Evolutionary conservation across 2,797 vertebrate species (phyloP), one percentile per base, ranked within the genome.

Genomic region (Acipenser transmontanus): DNA sequence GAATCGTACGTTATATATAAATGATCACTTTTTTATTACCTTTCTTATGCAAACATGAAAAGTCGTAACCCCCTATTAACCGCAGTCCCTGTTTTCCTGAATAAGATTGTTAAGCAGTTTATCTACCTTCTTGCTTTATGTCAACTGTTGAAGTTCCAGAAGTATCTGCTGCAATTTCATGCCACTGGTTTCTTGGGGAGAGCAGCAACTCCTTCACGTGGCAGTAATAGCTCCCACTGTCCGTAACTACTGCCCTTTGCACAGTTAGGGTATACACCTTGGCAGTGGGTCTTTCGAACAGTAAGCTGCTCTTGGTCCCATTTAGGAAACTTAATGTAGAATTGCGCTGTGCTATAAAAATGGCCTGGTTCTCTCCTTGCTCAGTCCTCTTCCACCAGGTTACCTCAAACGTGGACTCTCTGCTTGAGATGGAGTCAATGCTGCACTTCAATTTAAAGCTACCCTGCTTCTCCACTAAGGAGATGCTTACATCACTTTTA

Each of bases 161-260:
- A 2, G 7, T 73, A 66, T 69, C 68, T 67, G 74, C 76, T 56
- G 81, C 87, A 0, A 89, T 68, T 61, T 73, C 86, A 72, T 78
- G 75, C 92, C 91, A 95, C 11, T 63, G 13, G 0, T 50, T 66
- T 1, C 76, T 67, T 7, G 74, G 63, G 61, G 87, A 81, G 50
- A 71, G 79, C 17, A 90, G 69, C 94, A 92, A 94, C 68, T 98
- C 93, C 10, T 90, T 84, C 20, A 93, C 89, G 2, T 76, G 68
- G 63, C 95, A 96, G 78, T 72, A 84, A 70, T 93, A 96, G 2
- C 2, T n/a, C 7, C 93, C 93, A n/a, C 59, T 57, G 4, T 93
- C 83, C 0, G 61, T 1, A 0, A 62, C 61, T 1, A 3, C 9
- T 1, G 74, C 69, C 0, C 62, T 70, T 1, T 52, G 8, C 2